phyloP scores from a whole-genome alignment of 2,797 vertebrate species.

The Gymnodraco acuticeps region DNA sequence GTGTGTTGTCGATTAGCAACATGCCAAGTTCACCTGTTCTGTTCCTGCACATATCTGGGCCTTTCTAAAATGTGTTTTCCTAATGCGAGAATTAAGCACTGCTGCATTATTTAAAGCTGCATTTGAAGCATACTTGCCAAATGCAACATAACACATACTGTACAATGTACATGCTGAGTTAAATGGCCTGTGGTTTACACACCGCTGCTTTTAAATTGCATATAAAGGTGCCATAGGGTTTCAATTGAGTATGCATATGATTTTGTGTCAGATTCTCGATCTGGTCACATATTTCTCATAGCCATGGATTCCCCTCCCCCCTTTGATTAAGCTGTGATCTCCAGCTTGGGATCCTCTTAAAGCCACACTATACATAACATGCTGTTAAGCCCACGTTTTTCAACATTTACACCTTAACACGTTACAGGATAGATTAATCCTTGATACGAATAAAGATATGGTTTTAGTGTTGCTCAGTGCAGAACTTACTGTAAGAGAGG shows the following conservation, averaged over 20 bases:
- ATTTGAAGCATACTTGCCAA: background rate
- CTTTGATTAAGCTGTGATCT: conserved; percentile 52
- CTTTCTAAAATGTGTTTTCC: background rate
- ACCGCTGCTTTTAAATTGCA: background rate
- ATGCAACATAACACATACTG: background rate
- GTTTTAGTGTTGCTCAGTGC: background rate
- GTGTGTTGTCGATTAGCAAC: background rate
- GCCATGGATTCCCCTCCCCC: conserved; percentile 53
- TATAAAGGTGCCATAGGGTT: background rate
- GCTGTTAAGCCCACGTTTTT: conserved; percentile 2
- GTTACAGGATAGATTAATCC: background rate
- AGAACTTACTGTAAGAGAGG: background rate
- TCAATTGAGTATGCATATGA: background rate
- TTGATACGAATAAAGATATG: background rate
- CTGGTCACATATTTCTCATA: conserved; percentile 35
- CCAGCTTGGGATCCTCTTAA: conserved; percentile 36
- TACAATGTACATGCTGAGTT: background rate
- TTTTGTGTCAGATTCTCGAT: conserved; percentile 21
- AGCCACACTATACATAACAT: conserved; percentile 21
- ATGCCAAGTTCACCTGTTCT: background rate
- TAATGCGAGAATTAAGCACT: background rate
- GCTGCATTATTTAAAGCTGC: background rate
- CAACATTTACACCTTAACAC: background rate
- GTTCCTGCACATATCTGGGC: background rate
- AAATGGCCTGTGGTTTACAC: background rate